Conservation (phyloP, 1,140 invertebrate species). For the Zaprionus vittiger region DNA sequence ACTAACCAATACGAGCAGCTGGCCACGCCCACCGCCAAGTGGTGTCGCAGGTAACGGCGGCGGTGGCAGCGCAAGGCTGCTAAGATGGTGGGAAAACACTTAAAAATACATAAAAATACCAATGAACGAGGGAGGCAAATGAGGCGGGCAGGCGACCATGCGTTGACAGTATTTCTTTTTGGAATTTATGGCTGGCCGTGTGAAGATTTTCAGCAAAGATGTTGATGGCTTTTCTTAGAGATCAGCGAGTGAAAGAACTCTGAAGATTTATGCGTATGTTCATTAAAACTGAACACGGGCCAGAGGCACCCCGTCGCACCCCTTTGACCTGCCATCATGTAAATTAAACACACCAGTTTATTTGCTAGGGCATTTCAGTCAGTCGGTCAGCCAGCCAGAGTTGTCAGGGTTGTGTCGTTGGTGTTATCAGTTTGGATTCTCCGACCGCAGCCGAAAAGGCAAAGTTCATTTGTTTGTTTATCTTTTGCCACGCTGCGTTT, state of each 20-base stretch:
- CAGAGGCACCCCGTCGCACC: background rate
- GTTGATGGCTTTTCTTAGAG: slow-evolving; percentile 59
- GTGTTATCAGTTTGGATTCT: slow-evolving; percentile 30
- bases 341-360: slow-evolving; percentile 47
- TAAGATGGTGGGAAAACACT: slow-evolving; percentile 57
- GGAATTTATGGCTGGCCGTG: slow-evolving; percentile 57
- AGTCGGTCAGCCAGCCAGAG: slow-evolving; percentile 5
- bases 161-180: slow-evolving; percentile 25
- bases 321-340: slow-evolving; percentile 24
- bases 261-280: slow-evolving; percentile 72
- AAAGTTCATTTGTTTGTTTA: slow-evolving; percentile 61
- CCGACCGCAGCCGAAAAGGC: slow-evolving; percentile 37
- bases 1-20: slow-evolving; percentile 59
- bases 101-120: slow-evolving; percentile 83
- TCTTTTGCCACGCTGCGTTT: slow-evolving; percentile 29
- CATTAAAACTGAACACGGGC: slow-evolving; percentile 47
- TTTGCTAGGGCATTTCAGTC: slow-evolving; percentile 50
- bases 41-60: slow-evolving; percentile 65
- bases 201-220: slow-evolving; percentile 54
- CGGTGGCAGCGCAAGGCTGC: background rate
- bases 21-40: slow-evolving; percentile 63
- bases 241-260: slow-evolving; percentile 59
- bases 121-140: slow-evolving; percentile 40
- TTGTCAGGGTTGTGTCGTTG: slow-evolving; percentile 19
- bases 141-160: slow-evolving; percentile 2